Base-by-base conservation (phyloP, 2,113 vertebrate species). In the Amazona guildingii region DNA sequence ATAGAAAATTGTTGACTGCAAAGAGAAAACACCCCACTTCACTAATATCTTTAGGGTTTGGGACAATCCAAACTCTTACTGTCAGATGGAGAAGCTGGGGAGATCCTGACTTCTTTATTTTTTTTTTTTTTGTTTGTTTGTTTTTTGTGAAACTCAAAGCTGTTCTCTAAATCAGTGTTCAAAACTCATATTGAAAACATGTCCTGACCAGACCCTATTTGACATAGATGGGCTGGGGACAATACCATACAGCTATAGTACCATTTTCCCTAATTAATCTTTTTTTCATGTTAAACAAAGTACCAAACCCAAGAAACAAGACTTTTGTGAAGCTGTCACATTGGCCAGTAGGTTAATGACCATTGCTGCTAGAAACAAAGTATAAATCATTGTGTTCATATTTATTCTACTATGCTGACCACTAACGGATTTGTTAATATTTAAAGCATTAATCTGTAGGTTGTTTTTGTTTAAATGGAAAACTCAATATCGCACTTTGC, bases 301-400 rank as follows among this genome's bases (percentile, higher is more conserved):
- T 61, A 92, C 51, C 68, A 67, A 83, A 66, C 79, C 31, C 74
- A 63, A 94, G 93, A 86, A 89, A 77, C 29, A 91, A 83, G 64
- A 94, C 88, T 93, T 93, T 19, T 94, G 77, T 93, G 90, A 94
- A 86, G 68, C 90, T 94, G 43, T 92, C 78, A 70, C 85, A 77
- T 91, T 96, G 96, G 96, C 97, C 94, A 97, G 94, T 98, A 97
- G 81, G 69, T 97, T 96, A 94, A 96, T 95, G 77, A 87, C 90
- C 74, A 94, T 97, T 98, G 98, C 97, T 98, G 98, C 98, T 98
- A 98, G 95, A 83, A 92, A 84, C 62, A 82, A 95, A 97, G 69
- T 72, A 78, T 80, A 95, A 94, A 92, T 96, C 90, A 75, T 5
- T 93, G 92, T 96, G 80, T 97, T 94, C 59, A 25, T 96, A 97